These are phyloP conservation scores for Tachysurus vachellii DNA, from an alignment of 2,113 vertebrate genomes.

Conservation along the genomic window DNA sequence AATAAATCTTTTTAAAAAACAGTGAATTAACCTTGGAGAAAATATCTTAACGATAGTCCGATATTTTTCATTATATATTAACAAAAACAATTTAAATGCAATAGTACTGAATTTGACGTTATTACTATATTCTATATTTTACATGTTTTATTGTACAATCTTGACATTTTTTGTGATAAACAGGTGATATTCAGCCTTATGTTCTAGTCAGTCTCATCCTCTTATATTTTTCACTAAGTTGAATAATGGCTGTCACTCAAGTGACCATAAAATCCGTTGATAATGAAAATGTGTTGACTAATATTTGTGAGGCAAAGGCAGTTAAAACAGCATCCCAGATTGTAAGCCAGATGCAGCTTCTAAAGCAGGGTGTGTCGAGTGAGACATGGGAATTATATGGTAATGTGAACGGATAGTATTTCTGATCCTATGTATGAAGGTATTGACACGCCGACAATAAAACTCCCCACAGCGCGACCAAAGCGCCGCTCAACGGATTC, in stretches of 20 bases:
- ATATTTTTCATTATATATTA: not conserved
- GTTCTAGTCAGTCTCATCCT: not conserved
- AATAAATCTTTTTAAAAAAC: not conserved
- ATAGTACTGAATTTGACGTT: too few relatives aligned
- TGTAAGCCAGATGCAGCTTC: conserved; percentile 13
- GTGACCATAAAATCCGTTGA: not conserved
- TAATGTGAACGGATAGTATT: conserved; percentile 39
- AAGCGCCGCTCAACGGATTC: conserved; percentile 26
- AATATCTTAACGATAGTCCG: not conserved
- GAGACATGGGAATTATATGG: conserved; percentile 8
- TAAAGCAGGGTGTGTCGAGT: conserved; percentile 32
- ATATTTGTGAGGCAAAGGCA: not conserved
- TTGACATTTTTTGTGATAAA: not conserved
- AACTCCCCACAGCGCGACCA: conserved; percentile 39
- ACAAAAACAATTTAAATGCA: not conserved
- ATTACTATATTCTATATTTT: not conserved
- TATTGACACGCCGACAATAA: conserved; percentile 49
- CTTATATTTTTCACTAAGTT: not conserved
- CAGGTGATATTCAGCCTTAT: too few relatives aligned
- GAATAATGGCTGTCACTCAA: not conserved
- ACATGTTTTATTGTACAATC: not conserved
- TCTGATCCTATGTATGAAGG: conserved; percentile 41
- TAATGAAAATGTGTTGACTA: not conserved
- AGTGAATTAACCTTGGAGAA: not conserved
- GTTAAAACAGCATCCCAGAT: not conserved